Percentiles rank a stretch among this genome's conserved stretches.
These are phyloP conservation scores for Myotis myotis DNA, from an alignment of 2,797 vertebrate species.

Conservation along the genomic window DNA sequence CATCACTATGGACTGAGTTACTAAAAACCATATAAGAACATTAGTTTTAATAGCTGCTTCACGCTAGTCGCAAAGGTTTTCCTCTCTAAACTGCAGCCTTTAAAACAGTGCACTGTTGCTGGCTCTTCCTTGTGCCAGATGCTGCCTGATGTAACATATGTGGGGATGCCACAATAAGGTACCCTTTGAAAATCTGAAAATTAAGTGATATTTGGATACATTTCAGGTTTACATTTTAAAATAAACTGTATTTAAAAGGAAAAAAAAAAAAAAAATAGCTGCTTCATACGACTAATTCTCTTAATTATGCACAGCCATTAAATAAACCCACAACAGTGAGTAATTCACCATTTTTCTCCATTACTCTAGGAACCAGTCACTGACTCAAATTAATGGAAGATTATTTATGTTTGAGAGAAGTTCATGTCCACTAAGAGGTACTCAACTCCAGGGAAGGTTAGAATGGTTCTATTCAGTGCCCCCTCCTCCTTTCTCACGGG, in stretches of 20 bases:
- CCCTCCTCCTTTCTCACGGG: not conserved
- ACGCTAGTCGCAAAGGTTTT: not conserved
- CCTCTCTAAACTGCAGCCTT: not conserved
- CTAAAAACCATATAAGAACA: not conserved
- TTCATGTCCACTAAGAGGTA: not conserved
- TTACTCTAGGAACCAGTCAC: not conserved
- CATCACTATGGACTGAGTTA: not conserved
- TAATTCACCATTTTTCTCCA: constrained; percentile 47
- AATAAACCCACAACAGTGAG: not conserved
- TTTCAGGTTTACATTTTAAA: constrained; percentile 13
- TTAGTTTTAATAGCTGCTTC: not conserved
- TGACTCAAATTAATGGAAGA: constrained; percentile 5
- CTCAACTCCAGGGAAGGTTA: not conserved
- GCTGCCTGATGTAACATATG: not conserved
- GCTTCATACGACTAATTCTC: not conserved
- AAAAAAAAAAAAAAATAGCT: too few species aligned
- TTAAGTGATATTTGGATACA: not conserved
- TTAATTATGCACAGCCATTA: not conserved
- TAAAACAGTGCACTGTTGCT: not conserved
- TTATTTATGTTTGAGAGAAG: not conserved
- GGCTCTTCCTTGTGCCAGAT: not conserved
- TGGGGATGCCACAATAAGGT: not conserved
- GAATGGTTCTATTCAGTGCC: not conserved
- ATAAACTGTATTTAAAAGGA: constrained; percentile 5
- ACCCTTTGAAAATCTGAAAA: not conserved